Base-by-base conservation (phyloP, 2,113 vertebrate genomes). In the Pachyramphus minor region DNA sequence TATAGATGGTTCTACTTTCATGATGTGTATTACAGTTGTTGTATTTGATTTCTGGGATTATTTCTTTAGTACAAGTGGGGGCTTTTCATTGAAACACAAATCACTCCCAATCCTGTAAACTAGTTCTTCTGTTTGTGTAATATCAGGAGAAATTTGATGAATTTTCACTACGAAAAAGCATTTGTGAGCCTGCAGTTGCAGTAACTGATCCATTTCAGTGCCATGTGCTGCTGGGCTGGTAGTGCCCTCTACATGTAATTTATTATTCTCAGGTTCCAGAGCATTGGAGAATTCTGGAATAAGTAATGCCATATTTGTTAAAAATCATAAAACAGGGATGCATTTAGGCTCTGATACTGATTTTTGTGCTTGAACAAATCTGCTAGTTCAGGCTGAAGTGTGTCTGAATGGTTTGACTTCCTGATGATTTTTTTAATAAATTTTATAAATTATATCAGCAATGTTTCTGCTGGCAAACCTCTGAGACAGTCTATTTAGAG, bases 141-240 rank as follows among this genome's bases (percentile, higher is more conserved):
- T 13, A 44, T 0, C 3, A 23, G 42, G 21, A 41, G 47, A 76
- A 17, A 28, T 37, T 35, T 7, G 8, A 25, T 44, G 2, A 14
- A 11, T 47, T 94, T 80, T 74, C 24, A 10, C 41, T 31, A 6
- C 6, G 21, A 44, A 52, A 28, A 50, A 35, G 24, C 22, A 6
- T 33, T 41, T 44, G 12, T 47, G 59, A n/a, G 30, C 22, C 22
- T 50, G 55, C 25, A 5, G 19, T 8, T 56, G n/a, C 7, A 37
- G 52, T 59, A n/a, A 9, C 14, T 42, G 2, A 11, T 33, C 31
- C 7, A 3, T 13, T 14, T 63, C 19, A 12, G 25, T 58, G 24
- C 45, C 2, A 0, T 11, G 1, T 37, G 41, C 42, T 42, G 7
- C 12, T 23, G 41, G 3, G 17, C 37, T 24, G 17, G 14, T 33